phyloP scores from a whole-genome alignment of 2,113 vertebrate genomes.

The Corythoichthys haematopterus region DNA sequence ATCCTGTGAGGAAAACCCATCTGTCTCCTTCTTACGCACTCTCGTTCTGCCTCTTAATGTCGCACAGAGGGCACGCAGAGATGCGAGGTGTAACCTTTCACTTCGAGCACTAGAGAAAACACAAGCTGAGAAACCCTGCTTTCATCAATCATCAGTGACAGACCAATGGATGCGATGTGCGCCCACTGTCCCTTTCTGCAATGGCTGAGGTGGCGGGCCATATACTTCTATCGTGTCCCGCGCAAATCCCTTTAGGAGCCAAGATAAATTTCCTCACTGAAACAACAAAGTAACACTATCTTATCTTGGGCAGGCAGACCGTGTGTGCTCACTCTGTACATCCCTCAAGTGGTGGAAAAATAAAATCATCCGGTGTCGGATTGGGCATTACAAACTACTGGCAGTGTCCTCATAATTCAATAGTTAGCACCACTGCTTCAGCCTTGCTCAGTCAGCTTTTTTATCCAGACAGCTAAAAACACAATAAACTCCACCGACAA shows the following conservation, averaged over 20 bases:
- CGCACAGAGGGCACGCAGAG: conserved; percentile 41
- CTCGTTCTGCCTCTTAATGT: conserved; percentile 30
- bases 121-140: conserved; percentile 20
- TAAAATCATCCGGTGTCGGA: not conserved
- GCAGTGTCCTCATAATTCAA: too few relatives aligned
- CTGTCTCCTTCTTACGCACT: conserved; percentile 45
- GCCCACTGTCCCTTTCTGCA: conserved; percentile 2
- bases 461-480: too few relatives aligned
- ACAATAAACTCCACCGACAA: too few relatives aligned
- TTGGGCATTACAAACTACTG: not conserved
- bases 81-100: conserved; percentile 60
- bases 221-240: conserved; percentile 12
- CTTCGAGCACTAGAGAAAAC: conserved; percentile 48
- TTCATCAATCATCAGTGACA: conserved; percentile 45
- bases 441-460: not conserved
- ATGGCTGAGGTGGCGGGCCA: not conserved
- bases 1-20: conserved; percentile 67
- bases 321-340: conserved; percentile 14
- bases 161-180: conserved; percentile 8
- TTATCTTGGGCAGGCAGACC: conserved; percentile 30
- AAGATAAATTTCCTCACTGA: conserved; percentile 26
- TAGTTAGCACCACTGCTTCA: not conserved
- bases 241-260: not conserved
- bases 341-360: conserved; percentile 2
- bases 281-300: conserved; percentile 25